A percentile compares a stretch with the other conserved stretches of the same genome.
Conservation (phyloP, 2,888 invertebrate species). For the Ypsolopha sequella region DNA sequence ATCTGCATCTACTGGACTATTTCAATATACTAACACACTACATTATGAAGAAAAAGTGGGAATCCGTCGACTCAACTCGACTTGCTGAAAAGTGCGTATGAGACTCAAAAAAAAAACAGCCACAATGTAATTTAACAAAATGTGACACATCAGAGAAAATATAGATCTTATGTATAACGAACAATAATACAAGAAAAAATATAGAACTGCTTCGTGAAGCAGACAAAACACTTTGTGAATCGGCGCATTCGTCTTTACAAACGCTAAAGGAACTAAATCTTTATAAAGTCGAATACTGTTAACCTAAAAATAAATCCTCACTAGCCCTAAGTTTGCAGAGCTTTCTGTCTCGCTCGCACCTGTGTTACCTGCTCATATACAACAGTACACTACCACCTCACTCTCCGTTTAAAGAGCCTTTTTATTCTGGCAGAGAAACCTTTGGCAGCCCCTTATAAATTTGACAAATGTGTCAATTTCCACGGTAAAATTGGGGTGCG, state of each 20-base stretch:
- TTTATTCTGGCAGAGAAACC: too few relatives aligned
- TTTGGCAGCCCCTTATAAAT: too few relatives aligned
- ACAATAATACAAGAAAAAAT: neutral
- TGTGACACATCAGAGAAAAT: neutral
- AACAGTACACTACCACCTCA: too few relatives aligned
- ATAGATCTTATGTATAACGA: neutral
- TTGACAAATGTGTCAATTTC: too few relatives aligned
- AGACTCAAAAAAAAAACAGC: neutral
- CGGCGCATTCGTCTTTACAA: neutral
- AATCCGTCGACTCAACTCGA: too few relatives aligned
- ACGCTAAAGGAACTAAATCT: slow-evolving; percentile 36
- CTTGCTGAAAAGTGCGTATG: neutral
- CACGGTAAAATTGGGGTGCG: too few relatives aligned
- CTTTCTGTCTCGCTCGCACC: neutral
- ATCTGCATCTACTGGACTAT: too few relatives aligned
- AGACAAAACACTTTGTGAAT: neutral
- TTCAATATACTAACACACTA: too few relatives aligned
- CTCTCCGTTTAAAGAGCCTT: too few relatives aligned
- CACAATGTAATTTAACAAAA: neutral
- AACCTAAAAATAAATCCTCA: slow-evolving; percentile 25
- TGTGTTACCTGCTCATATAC: too few relatives aligned
- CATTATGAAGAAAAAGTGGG: too few relatives aligned
- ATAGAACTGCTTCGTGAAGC: neutral
- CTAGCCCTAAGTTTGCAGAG: neutral
- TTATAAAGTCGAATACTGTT: slow-evolving; percentile 50